Evolutionary conservation across 2,113 vertebrate species (phyloP).

Genomic region (Psettodes erumei): DNA sequence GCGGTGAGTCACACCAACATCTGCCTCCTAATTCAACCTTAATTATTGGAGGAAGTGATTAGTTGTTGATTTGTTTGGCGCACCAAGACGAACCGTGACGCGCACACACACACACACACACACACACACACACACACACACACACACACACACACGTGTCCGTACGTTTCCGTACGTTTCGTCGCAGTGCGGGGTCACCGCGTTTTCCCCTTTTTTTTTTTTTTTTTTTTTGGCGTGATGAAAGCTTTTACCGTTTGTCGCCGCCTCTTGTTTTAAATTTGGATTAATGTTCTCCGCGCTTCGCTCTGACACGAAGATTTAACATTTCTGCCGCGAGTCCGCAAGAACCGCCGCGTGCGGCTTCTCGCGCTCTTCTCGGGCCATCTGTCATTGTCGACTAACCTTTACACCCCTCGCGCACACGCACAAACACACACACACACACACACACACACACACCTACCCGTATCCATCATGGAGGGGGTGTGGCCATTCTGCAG

Average conservation of each 20-base stretch:
- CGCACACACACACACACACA: too few relatives aligned
- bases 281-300: background rate
- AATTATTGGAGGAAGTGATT: background rate
- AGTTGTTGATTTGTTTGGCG: background rate
- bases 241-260: background rate
- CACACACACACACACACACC: background rate
- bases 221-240: background rate
- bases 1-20: background rate
- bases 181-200: too few relatives aligned
- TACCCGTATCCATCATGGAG: conserved; percentile 8
- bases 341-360: conserved; percentile 13
- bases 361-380: conserved; percentile 24
- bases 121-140: too few relatives aligned
- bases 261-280: conserved; percentile 2
- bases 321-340: conserved; percentile 7
- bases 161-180: too few relatives aligned
- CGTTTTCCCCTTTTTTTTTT: background rate
- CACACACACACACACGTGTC: too few relatives aligned
- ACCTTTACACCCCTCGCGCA: background rate
- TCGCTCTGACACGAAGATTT: conserved; percentile 18
- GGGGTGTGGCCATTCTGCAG: conserved; percentile 13
- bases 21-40: background rate
- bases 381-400: conserved; percentile 48
- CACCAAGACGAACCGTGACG: background rate
- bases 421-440: background rate